Conservation (phyloP, 2,888 invertebrate species). For the Baronia brevicornis region DNA sequence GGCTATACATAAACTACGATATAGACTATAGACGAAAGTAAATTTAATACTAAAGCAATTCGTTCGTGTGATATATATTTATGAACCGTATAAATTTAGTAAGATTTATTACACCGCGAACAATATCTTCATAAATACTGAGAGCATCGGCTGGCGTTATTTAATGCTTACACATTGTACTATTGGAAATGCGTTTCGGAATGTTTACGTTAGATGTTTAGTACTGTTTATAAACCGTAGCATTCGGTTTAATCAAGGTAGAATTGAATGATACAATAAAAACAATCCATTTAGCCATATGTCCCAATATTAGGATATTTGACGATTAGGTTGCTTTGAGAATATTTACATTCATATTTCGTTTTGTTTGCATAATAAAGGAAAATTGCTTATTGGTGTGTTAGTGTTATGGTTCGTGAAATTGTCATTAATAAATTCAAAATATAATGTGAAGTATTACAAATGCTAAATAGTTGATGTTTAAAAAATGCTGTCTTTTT, state of each 20-base stretch:
- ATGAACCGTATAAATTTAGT: conserved; percentile 10
- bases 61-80: conserved; percentile 10
- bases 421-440: too few species aligned
- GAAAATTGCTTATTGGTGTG: too few species aligned
- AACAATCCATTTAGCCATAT: conserved; percentile 19
- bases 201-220: conserved; percentile 52
- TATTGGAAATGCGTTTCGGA: conserved; percentile 37
- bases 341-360: too few species aligned
- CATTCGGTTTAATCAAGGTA: conserved; percentile 34
- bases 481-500: too few species aligned
- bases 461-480: too few species aligned
- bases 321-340: too few species aligned
- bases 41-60: too few species aligned
- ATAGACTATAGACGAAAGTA: too few species aligned
- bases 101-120: conserved; percentile 32
- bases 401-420: too few species aligned
- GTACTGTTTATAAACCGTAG: conserved; percentile 53
- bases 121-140: conserved; percentile 47
- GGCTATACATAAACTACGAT: too few species aligned
- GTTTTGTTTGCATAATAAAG: too few species aligned
- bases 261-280: conserved; percentile 25
- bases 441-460: too few species aligned
- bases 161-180: conserved; percentile 48
- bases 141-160: conserved; percentile 32
- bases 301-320: conserved; percentile 16